Conservation (phyloP, 2,113 vertebrate genomes). For the Psilopogon haemacephalus region DNA sequence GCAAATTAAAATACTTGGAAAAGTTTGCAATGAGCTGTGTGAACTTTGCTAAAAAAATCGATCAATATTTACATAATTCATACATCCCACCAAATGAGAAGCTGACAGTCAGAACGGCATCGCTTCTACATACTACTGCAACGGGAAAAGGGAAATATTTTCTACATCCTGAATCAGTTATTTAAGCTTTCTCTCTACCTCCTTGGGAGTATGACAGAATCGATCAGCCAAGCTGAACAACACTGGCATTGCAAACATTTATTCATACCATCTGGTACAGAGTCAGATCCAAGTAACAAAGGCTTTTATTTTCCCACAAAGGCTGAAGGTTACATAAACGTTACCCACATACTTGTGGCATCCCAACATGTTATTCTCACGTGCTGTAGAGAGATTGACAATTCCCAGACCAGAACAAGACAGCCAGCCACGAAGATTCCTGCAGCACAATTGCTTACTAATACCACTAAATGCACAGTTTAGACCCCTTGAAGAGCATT, state of each 20-base stretch:
- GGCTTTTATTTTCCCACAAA: constrained; percentile 70
- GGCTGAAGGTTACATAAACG: constrained; percentile 45
- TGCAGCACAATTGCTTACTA: constrained; percentile 28
- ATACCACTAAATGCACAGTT: neutral
- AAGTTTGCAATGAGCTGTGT: neutral
- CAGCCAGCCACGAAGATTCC: neutral
- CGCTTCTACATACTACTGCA: constrained; percentile 16
- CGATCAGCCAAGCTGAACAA: constrained; percentile 55
- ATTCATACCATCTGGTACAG: constrained; percentile 67
- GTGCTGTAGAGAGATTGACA: constrained; percentile 23
- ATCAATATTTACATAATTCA: constrained; percentile 38
- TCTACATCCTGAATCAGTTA: constrained; percentile 64
- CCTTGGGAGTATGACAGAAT: constrained; percentile 65
- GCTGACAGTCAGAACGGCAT: constrained; percentile 7
- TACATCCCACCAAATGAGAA: neutral
- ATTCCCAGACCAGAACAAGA: constrained; percentile 39
- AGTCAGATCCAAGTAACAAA: constrained; percentile 70
- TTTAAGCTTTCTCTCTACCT: constrained; percentile 42
- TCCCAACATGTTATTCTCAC: constrained; percentile 48
- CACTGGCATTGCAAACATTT: constrained; percentile 65
- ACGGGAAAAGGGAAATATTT: constrained; percentile 62
- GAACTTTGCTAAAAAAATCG: constrained; percentile 2
- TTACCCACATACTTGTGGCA: constrained; percentile 52
- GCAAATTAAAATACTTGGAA: neutral
- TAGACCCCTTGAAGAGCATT: constrained; percentile 27